Evolutionary conservation across 2,888 invertebrate species (phyloP), one percentile per base, ranked within the genome.

Genomic region (Dicycla oo): DNA sequence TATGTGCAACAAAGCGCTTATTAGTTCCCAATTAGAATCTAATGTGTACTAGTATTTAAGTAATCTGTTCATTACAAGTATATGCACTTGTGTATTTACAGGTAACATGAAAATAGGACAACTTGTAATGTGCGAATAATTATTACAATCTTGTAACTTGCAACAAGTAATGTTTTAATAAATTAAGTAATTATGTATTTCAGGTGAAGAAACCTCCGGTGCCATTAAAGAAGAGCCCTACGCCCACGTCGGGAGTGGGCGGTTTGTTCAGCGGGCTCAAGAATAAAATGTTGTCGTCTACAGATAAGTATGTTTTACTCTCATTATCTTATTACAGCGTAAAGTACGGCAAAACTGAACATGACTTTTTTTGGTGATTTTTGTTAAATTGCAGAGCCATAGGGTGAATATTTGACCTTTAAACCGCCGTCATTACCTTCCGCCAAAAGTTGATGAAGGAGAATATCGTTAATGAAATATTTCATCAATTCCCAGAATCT

Each of bases 151-250:
- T 18, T 0, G 7, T 49, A 18, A 47, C 3, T 43, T 15, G 11
- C 13, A 26, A 60, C 13, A 3, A 49, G 0, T 43, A 43, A 23
- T 57, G 8, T 30, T 10, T n/a, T 26, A 20, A 40, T 49, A 20
- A 40, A n/a, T 30, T 1, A 7, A n/a, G n/a, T n/a, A n/a, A 45
- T n/a, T 26, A 30, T 54, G 56, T 70, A 65, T 89, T 90, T 8
- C 85, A 95, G 95, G 82, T 91, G n/a, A 96, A 95, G 86, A 97
- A 97, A 91, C 97, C 97, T 13, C 94, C 95, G 63, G 96, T 97
- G 89, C 97, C 97, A 81, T 93, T 97, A 53, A 97, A 97, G 91
- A 97, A 97, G 86, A 97, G 97, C 70, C 97, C 97, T 0, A 97
- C 97, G 11, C 96, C 97, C 10, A 84, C 91, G 0, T 88, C 93